Evolutionary conservation across 1,140 invertebrate species (phyloP).

Genomic region (Macrocentrus cingulum): DNA sequence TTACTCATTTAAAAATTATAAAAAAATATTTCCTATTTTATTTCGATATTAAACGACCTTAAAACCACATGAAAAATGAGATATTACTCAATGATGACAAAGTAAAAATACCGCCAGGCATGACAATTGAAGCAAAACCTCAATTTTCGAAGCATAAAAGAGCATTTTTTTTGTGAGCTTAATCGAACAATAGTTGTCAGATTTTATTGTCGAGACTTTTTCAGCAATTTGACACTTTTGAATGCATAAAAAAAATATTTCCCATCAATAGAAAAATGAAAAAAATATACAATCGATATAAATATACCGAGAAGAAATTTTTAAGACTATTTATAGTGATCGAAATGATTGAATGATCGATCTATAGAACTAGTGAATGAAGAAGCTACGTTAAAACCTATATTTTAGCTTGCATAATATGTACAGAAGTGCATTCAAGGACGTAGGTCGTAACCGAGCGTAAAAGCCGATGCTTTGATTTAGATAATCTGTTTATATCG

Average conservation of each 20-base stretch:
- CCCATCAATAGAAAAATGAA: background rate
- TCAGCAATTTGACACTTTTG: constrained; percentile 1
- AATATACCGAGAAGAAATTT: no score
- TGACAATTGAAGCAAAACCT: no score
- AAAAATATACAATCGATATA: background rate
- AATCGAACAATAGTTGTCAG: no score
- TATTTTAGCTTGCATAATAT: constrained; percentile 31
- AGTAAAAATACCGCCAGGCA: no score
- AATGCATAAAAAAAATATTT: background rate
- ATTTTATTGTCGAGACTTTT: background rate
- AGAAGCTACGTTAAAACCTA: constrained; percentile 19
- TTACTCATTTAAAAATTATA: no score
- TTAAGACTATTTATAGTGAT: background rate
- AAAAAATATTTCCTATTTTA: no score
- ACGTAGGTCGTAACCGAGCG: constrained; percentile 15
- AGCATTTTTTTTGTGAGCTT: no score
- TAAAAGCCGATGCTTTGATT: background rate
- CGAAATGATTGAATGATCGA: background rate
- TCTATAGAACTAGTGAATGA: background rate
- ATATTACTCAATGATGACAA: no score
- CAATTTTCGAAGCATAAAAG: no score
- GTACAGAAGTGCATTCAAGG: constrained; percentile 34
- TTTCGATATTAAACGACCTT: no score
- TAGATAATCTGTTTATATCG: background rate
- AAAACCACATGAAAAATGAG: no score